phyloP scores from a whole-genome alignment of 2,113 vertebrate genomes.

The Leucoraja erinaceus region DNA sequence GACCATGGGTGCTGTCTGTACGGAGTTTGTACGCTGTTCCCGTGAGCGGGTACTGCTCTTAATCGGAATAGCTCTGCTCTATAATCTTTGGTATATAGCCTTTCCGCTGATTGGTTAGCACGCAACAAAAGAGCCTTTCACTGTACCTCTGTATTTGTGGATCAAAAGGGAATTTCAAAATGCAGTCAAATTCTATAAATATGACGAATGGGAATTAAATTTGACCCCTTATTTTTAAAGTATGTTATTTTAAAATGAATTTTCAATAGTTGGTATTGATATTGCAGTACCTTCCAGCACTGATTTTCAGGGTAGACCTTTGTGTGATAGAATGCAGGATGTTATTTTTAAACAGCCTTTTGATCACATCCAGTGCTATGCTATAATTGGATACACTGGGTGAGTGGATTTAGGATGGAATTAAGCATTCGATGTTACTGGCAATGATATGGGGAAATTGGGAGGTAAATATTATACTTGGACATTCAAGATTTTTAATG shows the following conservation, averaged over 20 bases:
- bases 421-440: neutral
- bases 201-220: neutral
- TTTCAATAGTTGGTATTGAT: neutral
- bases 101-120: no score
- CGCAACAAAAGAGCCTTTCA: no score
- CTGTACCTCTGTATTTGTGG: no score
- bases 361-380: neutral
- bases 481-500: neutral
- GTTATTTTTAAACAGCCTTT: neutral
- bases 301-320: neutral
- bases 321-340: neutral
- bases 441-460: neutral
- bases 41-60: no score
- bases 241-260: neutral
- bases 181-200: neutral
- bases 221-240: neutral
- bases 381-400: neutral
- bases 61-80: no score
- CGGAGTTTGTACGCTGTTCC: no score
- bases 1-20: no score
- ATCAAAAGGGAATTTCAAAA: neutral
- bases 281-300: neutral
- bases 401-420: neutral
- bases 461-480: slow-evolving; percentile 23
- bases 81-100: no score